Evolutionary conservation across 1,140 invertebrate species (phyloP), one percentile per base, ranked within the genome.

Genomic region (Chymomyza costata): DNA sequence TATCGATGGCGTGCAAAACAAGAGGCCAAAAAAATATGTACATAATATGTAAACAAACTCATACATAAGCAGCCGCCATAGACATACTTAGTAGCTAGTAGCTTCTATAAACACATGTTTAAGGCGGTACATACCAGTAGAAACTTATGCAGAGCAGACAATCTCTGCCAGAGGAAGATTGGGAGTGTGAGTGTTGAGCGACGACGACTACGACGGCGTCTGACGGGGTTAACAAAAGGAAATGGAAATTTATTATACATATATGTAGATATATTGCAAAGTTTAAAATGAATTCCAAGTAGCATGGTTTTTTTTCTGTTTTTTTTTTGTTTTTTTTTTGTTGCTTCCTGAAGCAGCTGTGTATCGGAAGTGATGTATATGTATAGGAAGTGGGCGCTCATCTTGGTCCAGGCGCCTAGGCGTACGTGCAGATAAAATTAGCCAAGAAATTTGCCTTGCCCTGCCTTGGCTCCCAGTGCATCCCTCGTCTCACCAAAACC

Each of bases 201-300:
- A 3, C 8, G 21, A 25, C 21, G 21, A 3, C n/a, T n/a, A n/a
- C n/a, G n/a, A n/a, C n/a, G n/a, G n/a, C n/a, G n/a, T n/a, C n/a
- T n/a, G n/a, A n/a, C 21, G 45, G 46, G 17, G 34, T 11, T 43
- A 43, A 47, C 47, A 47, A 35, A 49, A 16, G 44, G 59, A 76
- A 74, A 76, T 76, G 70, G 65, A 76, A 74, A 74, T 74, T 74
- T 74, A 74, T 74, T 69, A 74, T 69, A 69, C 70, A 74, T 69
- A 59, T 62, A 73, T 74, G 59, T 74, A 74, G 59, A 76, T 76
- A 68, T 69, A 74, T 69, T 65, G 69, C 51, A 59, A 69, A 76
- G 55, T 69, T 74, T 34, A 59, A 76, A 69, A 73, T 68, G 59
- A 69, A 68, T 76, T 64, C 48, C 52, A 64, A 64, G 50, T 11